These are phyloP conservation scores for Nasonovia ribisnigri DNA, from an alignment of 2,888 invertebrate species.

Conservation along the genomic window DNA sequence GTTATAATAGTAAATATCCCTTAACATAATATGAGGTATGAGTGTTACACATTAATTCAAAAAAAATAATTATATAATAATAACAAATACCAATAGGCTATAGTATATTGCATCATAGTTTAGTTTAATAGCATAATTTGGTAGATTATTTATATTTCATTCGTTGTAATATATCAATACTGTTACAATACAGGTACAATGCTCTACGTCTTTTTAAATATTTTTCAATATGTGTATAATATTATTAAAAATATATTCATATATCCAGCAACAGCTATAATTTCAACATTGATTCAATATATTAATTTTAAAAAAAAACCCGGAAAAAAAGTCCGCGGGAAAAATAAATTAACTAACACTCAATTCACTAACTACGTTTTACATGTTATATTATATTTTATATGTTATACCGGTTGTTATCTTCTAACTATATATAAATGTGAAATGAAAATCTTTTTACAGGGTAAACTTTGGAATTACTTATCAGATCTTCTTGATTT, in stretches of 20 bases:
- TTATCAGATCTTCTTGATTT: too few species aligned
- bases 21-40: background rate
- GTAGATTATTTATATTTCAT: background rate
- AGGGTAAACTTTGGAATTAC: too few species aligned
- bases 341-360: too few species aligned
- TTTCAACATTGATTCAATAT: background rate
- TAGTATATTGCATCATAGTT: background rate
- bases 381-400: too few species aligned
- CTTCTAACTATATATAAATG: too few species aligned
- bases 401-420: too few species aligned
- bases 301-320: too few species aligned
- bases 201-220: too few species aligned
- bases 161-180: background rate
- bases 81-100: background rate
- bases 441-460: too few species aligned
- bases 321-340: too few species aligned
- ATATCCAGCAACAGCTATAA: background rate
- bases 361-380: too few species aligned
- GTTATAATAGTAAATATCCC: background rate
- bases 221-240: background rate
- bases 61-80: constrained; percentile 2
- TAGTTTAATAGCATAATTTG: background rate
- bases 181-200: background rate
- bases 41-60: background rate
- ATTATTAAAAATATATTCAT: background rate